Conservation (phyloP, 92 coral and sea anemone species). For the Galaxea fascicularis region DNA sequence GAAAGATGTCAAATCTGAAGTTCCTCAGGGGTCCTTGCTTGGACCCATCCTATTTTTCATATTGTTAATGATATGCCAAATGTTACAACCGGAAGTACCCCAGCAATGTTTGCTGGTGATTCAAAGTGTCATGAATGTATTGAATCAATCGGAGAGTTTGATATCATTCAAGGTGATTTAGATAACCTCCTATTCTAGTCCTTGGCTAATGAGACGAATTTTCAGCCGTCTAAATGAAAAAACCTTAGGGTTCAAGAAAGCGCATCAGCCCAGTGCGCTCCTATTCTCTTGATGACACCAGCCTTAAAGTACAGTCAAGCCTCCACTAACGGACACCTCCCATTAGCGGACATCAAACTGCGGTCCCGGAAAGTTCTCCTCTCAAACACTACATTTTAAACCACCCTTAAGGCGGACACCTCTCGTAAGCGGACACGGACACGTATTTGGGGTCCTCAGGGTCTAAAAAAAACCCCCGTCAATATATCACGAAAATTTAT, state of each 20-base stretch:
- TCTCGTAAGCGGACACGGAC: no score
- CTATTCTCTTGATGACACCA: no score
- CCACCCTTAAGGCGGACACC: no score
- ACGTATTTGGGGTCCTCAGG: no score
- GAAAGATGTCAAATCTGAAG: constrained; percentile 8
- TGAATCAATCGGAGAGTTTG: constrained; percentile 1
- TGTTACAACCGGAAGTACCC: constrained; percentile 1
- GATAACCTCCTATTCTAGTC: constrained; percentile 35
- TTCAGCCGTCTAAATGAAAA: constrained; percentile 38
- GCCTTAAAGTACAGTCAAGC: no score
- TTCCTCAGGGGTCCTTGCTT: constrained; percentile 29
- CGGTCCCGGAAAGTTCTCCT: no score
- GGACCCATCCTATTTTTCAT: constrained; percentile 12
- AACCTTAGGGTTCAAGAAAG: no score
- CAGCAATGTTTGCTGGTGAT: constrained; percentile 48
- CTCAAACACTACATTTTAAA: no score
- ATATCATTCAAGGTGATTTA: no score
- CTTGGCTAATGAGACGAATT: constrained; percentile 18
- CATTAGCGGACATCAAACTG: neutral
- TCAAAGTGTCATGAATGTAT: constrained; percentile 36
- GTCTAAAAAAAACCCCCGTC: no score
- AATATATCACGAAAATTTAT: no score
- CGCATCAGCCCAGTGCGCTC: no score
- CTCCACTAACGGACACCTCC: neutral
- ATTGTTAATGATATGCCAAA: constrained; percentile 28